These are phyloP conservation scores for Vesta saturnalis DNA, from an alignment of 2,888 invertebrate species.

Conservation along the genomic window DNA sequence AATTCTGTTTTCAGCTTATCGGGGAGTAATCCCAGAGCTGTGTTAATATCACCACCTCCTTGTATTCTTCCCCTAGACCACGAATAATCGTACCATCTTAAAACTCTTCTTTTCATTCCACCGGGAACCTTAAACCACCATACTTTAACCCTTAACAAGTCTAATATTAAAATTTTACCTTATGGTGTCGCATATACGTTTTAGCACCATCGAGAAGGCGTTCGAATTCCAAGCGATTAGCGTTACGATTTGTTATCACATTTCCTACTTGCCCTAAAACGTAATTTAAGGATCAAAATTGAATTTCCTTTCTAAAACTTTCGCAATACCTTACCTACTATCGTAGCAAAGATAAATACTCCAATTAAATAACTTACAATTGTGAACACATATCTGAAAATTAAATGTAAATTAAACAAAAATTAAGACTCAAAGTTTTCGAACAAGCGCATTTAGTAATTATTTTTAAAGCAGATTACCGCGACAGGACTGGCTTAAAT, in stretches of 20 bases:
- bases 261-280: conserved; percentile 91
- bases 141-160: neutral
- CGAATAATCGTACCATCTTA: conserved; percentile 98
- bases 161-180: conserved; percentile 68
- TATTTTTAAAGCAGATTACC: conserved; percentile 32
- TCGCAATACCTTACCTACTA: conserved; percentile 75
- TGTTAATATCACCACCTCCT: conserved; percentile 96
- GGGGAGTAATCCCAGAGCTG: conserved; percentile 90
- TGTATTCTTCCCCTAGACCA: conserved; percentile 97
- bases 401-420: conserved; percentile 29
- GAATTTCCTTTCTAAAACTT: neutral
- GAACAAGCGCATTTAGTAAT: too few relatives aligned
- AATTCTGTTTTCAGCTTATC: conserved; percentile 97
- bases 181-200: conserved; percentile 97
- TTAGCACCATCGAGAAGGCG: conserved; percentile 94
- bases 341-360: conserved; percentile 97
- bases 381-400: conserved; percentile 92
- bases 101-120: conserved; percentile 94
- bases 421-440: conserved; percentile 58
- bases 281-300: conserved; percentile 25
- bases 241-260: conserved; percentile 96
- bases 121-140: conserved; percentile 77
- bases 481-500: conserved; percentile 58
- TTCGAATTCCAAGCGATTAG: conserved; percentile 95
- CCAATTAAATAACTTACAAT: conserved; percentile 97